Evolutionary conservation across 2,888 invertebrate species (phyloP).

Genomic region (Hyposoter didymator): DNA sequence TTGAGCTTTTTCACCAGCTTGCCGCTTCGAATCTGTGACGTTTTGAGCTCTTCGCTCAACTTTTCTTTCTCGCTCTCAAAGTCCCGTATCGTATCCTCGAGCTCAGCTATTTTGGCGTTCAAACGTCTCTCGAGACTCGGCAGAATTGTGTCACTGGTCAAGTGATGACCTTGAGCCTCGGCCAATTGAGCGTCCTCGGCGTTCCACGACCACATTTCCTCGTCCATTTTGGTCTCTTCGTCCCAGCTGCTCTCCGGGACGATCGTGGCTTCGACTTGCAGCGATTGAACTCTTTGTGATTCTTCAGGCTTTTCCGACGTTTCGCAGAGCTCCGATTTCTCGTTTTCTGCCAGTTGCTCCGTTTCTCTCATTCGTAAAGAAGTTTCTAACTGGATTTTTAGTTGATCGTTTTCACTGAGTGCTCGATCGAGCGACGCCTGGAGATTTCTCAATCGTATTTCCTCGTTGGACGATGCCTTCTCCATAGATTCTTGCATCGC

Average conservation of each 20-base stretch:
- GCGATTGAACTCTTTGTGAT: not conserved
- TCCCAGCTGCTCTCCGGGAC: conserved; percentile 85
- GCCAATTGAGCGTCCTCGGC: conserved; percentile 85
- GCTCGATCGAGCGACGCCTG: conserved; percentile 70
- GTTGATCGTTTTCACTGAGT: conserved; percentile 64
- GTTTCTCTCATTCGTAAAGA: conserved; percentile 11
- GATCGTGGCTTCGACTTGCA: conserved; percentile 73
- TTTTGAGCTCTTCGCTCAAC: conserved; percentile 87
- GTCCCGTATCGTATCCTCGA: conserved; percentile 87
- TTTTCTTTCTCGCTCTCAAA: conserved; percentile 87
- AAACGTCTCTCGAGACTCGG: conserved; percentile 77
- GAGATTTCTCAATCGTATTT: conserved; percentile 64
- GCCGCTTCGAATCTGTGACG: conserved; percentile 89
- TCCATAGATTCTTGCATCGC: conserved; percentile 68
- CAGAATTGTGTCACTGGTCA: conserved; percentile 69
- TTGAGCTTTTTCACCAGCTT: conserved; percentile 94
- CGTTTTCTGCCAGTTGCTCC: conserved; percentile 11
- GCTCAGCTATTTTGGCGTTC: conserved; percentile 85
- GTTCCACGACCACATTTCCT: conserved; percentile 88
- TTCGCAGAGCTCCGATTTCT: conserved; percentile 26
- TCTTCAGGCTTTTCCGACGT: conserved; percentile 15
- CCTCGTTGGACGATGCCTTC: conserved; percentile 41
- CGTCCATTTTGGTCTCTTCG: conserved; percentile 81
- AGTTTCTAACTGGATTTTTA: conserved; percentile 37
- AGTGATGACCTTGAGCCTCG: conserved; percentile 81